Percentiles rank a stretch among this genome's conserved stretches.
These are phyloP conservation scores for Yasuhikotakia modesta DNA, from an alignment of 2,797 vertebrate species.

Conservation along the genomic window DNA sequence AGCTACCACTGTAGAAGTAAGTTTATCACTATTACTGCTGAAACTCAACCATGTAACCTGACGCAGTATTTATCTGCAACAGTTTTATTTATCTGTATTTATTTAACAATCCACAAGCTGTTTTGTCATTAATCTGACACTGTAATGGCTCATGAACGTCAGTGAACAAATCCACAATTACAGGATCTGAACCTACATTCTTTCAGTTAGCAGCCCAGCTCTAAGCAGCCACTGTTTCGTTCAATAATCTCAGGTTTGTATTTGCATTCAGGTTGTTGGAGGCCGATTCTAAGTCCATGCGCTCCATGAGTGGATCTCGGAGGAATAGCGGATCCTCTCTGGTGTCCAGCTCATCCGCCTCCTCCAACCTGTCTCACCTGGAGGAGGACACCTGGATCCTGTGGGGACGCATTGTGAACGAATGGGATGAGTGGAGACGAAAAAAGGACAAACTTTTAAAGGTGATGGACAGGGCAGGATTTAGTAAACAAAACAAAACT, in stretches of 20 bases:
- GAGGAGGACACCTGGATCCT: conserved; percentile 98
- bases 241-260: background rate
- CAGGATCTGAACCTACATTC: too few relatives aligned
- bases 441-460: conserved; percentile 98
- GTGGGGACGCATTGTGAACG: conserved; percentile 97
- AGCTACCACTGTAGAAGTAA: background rate
- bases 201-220: background rate
- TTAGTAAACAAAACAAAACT: too few relatives aligned
- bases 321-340: conserved; percentile 96
- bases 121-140: too few relatives aligned
- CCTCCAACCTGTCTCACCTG: conserved; percentile 96
- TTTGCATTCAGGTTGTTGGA: conserved; percentile 85
- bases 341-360: conserved; percentile 97
- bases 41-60: too few relatives aligned
- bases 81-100: too few relatives aligned
- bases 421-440: conserved; percentile 96
- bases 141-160: too few relatives aligned
- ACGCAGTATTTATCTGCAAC: too few relatives aligned
- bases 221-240: background rate
- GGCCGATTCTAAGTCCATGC: conserved; percentile 94
- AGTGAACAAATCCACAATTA: background rate
- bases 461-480: conserved; percentile 73
- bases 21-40: background rate
- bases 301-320: conserved; percentile 95
- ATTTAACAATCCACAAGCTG: too few relatives aligned